These are phyloP conservation scores for Eulacestoma nigropectus DNA, from an alignment of 2,113 vertebrate species.

Conservation along the genomic window DNA sequence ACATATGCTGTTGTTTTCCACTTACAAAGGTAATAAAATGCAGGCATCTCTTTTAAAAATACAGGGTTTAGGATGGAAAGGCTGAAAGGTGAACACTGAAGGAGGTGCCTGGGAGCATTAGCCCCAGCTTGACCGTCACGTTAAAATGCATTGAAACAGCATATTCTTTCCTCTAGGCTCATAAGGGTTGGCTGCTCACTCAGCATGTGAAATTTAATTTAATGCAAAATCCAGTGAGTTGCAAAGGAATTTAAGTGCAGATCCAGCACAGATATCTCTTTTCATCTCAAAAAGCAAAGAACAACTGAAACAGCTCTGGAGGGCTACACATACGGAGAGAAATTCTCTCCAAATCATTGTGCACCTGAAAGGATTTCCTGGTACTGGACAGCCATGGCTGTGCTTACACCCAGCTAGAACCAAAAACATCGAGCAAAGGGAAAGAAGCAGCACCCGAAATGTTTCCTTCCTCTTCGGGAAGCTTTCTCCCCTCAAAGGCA, in stretches of 20 bases:
- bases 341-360: not conserved
- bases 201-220: slow-evolving; percentile 40
- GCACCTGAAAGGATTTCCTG: not conserved
- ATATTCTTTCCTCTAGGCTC: not conserved
- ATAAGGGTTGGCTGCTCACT: not conserved
- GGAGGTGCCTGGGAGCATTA: not conserved
- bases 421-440: not conserved
- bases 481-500: not conserved
- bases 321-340: not conserved
- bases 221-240: slow-evolving; percentile 34
- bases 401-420: not conserved
- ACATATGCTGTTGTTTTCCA: slow-evolving; percentile 14
- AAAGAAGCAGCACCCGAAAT: not conserved
- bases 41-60: not conserved
- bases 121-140: not conserved
- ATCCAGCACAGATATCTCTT: not conserved
- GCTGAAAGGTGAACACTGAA: not conserved
- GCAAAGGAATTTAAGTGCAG: slow-evolving; percentile 19
- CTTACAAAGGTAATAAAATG: slow-evolving; percentile 6
- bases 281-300: slow-evolving; percentile 3
- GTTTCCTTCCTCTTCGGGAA: not conserved
- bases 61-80: not conserved
- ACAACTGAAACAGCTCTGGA: not conserved
- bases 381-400: not conserved
- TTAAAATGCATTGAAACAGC: not conserved